phyloP scores from a whole-genome alignment of 2,797 vertebrate genomes.

The Anguilla marmorata region DNA sequence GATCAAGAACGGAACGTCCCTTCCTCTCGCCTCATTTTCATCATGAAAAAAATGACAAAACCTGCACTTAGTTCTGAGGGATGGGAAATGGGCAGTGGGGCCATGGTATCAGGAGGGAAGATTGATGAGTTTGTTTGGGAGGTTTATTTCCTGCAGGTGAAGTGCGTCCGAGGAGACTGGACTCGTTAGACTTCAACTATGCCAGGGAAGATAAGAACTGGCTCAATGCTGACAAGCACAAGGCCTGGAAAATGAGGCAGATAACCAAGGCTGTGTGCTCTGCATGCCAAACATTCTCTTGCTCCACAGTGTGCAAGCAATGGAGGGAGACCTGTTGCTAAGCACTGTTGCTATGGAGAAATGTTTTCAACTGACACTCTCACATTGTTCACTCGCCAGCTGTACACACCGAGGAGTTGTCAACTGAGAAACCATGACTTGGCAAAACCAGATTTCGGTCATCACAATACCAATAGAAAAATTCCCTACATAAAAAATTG shows the following conservation, averaged over 20 bases:
- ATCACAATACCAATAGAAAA: not conserved
- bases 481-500: not conserved
- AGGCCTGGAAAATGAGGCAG: not conserved
- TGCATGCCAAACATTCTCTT: not conserved
- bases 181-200: not conserved
- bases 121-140: not conserved
- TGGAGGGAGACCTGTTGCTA: conserved; percentile 6
- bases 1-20: not conserved
- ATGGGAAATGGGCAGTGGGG: not conserved
- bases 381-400: not conserved
- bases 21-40: not conserved
- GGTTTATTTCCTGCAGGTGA: conserved; percentile 6
- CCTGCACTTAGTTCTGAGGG: not conserved
- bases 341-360: conserved; percentile 6
- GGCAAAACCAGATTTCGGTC: not conserved
- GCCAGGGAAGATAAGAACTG: not conserved
- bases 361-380: not conserved
- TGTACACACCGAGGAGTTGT: not conserved
- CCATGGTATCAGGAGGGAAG: not conserved
- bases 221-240: not conserved
- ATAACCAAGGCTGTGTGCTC: not conserved
- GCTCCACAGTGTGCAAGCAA: not conserved
- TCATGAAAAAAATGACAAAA: not conserved
- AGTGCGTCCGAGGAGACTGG: not conserved
- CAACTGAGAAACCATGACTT: not conserved